Percentiles rank a stretch among this genome's conserved stretches.
Conservation (phyloP, 2,113 vertebrate genomes). For the Scalopus aquaticus region DNA sequence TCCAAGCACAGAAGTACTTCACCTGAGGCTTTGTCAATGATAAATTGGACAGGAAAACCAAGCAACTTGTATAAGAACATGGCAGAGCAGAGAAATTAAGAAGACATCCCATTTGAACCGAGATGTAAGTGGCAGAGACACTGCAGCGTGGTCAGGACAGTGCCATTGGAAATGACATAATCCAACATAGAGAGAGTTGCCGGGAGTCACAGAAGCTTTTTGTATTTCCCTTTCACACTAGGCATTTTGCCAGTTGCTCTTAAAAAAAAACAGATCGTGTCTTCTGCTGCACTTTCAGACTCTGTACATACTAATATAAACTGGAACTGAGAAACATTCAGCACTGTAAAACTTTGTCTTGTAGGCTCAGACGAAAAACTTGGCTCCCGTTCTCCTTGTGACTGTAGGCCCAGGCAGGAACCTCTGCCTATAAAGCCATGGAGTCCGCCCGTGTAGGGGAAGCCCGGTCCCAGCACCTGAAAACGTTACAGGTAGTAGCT, state of each 20-base stretch:
- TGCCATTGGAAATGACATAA: conserved; percentile 77
- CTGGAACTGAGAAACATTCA: conserved; percentile 67
- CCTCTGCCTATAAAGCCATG: not conserved
- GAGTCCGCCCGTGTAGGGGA: not conserved
- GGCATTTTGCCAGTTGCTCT: conserved; percentile 65
- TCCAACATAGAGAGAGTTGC: conserved; percentile 55
- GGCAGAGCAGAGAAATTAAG: conserved; percentile 51
- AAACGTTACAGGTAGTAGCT: conserved; percentile 4
- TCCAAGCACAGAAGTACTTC: conserved; percentile 21
- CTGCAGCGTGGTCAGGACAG: conserved; percentile 62
- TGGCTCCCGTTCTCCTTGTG: conserved; percentile 63
- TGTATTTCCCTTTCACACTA: conserved; percentile 50
- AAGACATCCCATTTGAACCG: conserved; percentile 56
- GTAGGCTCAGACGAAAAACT: conserved; percentile 62
- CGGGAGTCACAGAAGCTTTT: conserved; percentile 52
- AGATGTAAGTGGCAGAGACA: conserved; percentile 72
- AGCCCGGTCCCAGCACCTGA: not conserved
- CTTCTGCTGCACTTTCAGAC: conserved; percentile 59
- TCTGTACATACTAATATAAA: conserved; percentile 67
- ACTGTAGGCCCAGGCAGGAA: conserved; percentile 33
- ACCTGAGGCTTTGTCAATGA: conserved; percentile 27
- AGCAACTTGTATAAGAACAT: not conserved
- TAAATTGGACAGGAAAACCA: conserved; percentile 1
- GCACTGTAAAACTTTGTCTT: conserved; percentile 61
- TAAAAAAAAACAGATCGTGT: conserved; percentile 75